These are phyloP conservation scores for Aporophyla nigra DNA, from an alignment of 2,888 invertebrate species.

Conservation along the genomic window DNA sequence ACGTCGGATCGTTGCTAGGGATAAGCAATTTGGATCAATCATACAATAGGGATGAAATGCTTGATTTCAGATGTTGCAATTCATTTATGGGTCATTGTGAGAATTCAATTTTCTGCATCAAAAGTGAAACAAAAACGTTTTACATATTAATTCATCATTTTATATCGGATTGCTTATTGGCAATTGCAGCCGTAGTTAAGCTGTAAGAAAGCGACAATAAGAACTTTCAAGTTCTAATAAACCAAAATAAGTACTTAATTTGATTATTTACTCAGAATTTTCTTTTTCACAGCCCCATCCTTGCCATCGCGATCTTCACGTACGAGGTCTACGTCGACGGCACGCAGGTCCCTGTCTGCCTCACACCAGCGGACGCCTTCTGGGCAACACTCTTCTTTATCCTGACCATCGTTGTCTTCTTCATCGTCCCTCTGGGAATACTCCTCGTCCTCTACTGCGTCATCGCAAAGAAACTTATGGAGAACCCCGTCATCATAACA, in stretches of 20 bases:
- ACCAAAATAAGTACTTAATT: background rate
- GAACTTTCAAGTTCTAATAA: background rate
- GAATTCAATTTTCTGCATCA: background rate
- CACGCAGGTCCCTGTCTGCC: slow-evolving; percentile 94
- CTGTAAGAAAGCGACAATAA: background rate
- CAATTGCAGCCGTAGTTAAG: too few relatives aligned
- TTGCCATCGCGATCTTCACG: slow-evolving; percentile 95
- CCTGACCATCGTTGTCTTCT: slow-evolving; percentile 95
- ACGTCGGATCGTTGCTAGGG: background rate
- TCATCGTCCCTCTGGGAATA: slow-evolving; percentile 95
- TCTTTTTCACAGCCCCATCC: slow-evolving; percentile 94
- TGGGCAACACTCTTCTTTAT: slow-evolving; percentile 96
- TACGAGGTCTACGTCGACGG: slow-evolving; percentile 94
- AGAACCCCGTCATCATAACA: slow-evolving; percentile 93
- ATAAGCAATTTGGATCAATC: background rate
- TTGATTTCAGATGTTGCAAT: background rate
- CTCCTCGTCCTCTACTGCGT: slow-evolving; percentile 95
- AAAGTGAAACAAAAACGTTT: too few relatives aligned
- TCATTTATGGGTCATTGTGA: background rate
- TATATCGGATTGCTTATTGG: background rate
- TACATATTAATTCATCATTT: background rate
- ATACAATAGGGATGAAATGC: background rate
- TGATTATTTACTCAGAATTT: slow-evolving; percentile 30
- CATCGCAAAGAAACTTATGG: slow-evolving; percentile 96
- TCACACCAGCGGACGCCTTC: slow-evolving; percentile 94